Percentiles rank a stretch among this genome's conserved stretches.
phyloP scores from a whole-genome alignment of 2,797 vertebrate genomes.

The Pseudochirops cupreus region DNA sequence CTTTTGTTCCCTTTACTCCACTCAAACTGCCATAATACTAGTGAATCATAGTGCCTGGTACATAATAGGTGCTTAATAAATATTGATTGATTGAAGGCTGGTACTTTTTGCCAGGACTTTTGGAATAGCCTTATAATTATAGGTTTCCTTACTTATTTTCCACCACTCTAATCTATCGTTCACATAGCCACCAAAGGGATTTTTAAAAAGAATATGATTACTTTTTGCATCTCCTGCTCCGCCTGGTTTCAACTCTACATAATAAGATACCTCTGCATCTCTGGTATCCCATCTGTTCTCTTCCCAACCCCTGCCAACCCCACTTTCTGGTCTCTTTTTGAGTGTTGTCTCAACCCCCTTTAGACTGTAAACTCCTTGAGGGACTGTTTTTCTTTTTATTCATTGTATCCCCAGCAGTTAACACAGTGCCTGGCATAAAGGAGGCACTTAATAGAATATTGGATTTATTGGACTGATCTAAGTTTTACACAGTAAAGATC shows the following conservation, averaged over 20 bases:
- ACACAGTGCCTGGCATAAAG: neutral
- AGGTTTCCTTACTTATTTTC: neutral
- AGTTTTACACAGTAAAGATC: neutral
- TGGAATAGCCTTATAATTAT: neutral
- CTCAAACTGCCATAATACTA: neutral
- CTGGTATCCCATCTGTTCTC: neutral
- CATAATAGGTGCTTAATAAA: neutral
- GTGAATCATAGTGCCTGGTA: neutral
- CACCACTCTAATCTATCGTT: neutral
- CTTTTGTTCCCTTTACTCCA: neutral
- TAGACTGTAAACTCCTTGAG: neutral
- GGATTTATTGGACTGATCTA: neutral
- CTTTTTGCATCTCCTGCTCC: neutral
- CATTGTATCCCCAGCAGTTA: neutral
- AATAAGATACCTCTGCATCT: neutral
- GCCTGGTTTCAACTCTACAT: neutral
- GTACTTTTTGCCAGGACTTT: neutral
- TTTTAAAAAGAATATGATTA: neutral
- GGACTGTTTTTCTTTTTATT: neutral
- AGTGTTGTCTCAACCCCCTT: neutral
- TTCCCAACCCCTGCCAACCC: accelerated
- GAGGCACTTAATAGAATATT: neutral
- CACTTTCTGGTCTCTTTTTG: neutral
- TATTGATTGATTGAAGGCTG: neutral
- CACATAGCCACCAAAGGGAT: neutral